Percentiles rank a stretch among this genome's conserved stretches.
phyloP scores from a whole-genome alignment of 2,113 vertebrate species.

The Erythrolamprus reginae region DNA sequence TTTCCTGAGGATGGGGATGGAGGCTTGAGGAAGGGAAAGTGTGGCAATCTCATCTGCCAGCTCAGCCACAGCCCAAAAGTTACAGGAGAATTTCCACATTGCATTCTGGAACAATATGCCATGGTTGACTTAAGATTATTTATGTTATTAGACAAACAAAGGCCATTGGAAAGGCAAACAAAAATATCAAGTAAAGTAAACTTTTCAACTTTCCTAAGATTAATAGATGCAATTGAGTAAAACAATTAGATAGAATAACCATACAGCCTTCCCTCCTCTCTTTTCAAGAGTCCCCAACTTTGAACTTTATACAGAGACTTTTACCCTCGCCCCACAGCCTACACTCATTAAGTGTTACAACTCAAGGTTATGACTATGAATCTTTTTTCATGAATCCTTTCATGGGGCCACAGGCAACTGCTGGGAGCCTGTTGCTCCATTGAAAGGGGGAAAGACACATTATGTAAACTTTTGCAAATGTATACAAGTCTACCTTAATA shows the following conservation, averaged over 20 bases:
- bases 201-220: not conserved
- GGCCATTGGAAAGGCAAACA: not conserved
- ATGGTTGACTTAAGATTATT: not conserved
- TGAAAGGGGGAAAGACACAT: not conserved
- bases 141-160: not conserved
- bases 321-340: not conserved
- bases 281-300: not conserved
- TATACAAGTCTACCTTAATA: not conserved
- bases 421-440: not conserved
- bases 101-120: not conserved
- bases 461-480: not conserved
- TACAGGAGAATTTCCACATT: not conserved
- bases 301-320: not conserved
- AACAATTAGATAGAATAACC: not conserved
- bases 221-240: not conserved
- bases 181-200: not conserved
- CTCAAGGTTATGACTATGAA: not conserved
- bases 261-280: not conserved
- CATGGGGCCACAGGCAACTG: not conserved
- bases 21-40: not conserved
- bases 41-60: not conserved
- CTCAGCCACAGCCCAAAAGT: not conserved
- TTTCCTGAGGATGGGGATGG: not conserved
- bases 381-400: not conserved
- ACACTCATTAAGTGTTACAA: not conserved